A percentile compares a stretch with the other conserved stretches of the same genome.
Evolutionary conservation across 2,888 invertebrate species (phyloP).

Genomic region (Poecilus cupreus): DNA sequence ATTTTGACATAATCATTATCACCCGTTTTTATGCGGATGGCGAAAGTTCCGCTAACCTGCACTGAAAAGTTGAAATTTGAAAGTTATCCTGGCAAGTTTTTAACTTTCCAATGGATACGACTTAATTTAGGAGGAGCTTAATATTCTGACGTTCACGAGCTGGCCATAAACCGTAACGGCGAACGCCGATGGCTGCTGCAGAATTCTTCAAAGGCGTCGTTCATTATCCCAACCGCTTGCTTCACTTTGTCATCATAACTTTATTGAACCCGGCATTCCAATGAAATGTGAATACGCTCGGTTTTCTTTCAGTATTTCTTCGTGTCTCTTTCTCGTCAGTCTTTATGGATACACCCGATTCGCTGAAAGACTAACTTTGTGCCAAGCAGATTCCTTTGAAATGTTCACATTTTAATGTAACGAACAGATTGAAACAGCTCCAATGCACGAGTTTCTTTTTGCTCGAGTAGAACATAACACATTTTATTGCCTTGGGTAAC

Average conservation of each 20-base stretch:
- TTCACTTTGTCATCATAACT: slow-evolving; percentile 56
- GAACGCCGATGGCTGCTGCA: neutral
- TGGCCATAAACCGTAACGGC: neutral
- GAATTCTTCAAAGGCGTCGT: slow-evolving; percentile 30
- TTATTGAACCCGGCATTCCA: slow-evolving; percentile 46
- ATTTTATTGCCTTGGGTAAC: neutral
- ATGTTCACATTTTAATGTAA: neutral
- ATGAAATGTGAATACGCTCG: slow-evolving; percentile 48
- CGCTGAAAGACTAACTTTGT: neutral
- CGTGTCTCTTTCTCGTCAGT: neutral
- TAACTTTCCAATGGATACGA: slow-evolving; percentile 15
- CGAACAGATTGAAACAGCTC: neutral
- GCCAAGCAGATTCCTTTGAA: slow-evolving; percentile 7
- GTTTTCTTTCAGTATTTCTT: slow-evolving; percentile 22
- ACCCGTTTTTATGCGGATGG: neutral
- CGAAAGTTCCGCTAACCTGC: neutral
- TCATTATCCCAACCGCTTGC: slow-evolving; percentile 45
- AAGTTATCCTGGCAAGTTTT: slow-evolving; percentile 23
- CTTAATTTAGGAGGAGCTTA: slow-evolving; percentile 39
- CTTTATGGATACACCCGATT: neutral
- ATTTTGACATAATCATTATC: slow-evolving; percentile 24
- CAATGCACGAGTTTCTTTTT: neutral
- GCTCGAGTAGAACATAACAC: neutral
- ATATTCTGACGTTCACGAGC: slow-evolving; percentile 22
- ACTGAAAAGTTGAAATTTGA: neutral